Percentiles rank a stretch among this genome's conserved stretches.
phyloP scores from a whole-genome alignment of 2,797 vertebrate genomes.

The Uromys caudimaculatus region DNA sequence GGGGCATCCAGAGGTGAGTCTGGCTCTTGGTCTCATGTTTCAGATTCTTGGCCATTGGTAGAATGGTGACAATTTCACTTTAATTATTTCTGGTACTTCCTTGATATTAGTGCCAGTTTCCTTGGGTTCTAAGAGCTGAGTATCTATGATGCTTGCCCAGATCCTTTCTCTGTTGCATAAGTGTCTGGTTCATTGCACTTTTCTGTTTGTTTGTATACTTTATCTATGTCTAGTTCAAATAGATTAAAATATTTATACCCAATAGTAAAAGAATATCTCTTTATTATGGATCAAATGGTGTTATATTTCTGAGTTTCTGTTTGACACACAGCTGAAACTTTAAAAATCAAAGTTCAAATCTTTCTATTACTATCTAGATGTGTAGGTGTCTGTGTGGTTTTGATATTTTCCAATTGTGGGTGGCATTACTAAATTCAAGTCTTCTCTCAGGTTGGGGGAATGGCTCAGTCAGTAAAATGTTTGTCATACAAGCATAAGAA shows the following conservation, averaged over 20 bases:
- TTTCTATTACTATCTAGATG: neutral
- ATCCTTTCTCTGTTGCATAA: neutral
- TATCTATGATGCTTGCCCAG: neutral
- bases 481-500: neutral
- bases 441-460: neutral
- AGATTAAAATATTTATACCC: neutral
- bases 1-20: neutral
- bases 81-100: neutral
- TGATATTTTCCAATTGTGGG: neutral
- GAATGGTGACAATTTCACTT: neutral
- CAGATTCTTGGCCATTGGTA: neutral
- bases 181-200: neutral
- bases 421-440: conserved; percentile 16
- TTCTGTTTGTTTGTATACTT: neutral
- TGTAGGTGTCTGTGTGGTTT: neutral
- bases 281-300: neutral
- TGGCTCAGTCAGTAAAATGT: neutral
- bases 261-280: neutral
- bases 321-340: neutral
- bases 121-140: neutral
- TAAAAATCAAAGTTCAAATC: neutral
- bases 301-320: conserved; percentile 36
- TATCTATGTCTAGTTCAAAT: neutral
- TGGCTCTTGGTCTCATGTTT: neutral
- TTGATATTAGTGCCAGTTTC: neutral